phyloP scores from a whole-genome alignment of 2,113 vertebrate species.

The Cinclus mexicanus region DNA sequence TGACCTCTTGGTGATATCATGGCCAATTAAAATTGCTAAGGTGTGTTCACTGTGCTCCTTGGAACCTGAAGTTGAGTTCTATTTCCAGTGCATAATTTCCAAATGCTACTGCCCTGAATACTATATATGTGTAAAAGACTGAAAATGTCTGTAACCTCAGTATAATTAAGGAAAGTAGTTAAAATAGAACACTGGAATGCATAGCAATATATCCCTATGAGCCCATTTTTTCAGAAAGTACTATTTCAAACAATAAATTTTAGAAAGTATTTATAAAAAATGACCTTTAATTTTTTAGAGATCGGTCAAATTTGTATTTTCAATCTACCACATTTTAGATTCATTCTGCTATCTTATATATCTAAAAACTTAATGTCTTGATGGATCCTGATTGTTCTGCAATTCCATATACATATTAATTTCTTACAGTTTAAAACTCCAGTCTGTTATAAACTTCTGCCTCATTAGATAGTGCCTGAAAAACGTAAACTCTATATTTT shows the following conservation, averaged over 20 bases:
- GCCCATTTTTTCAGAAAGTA: neutral
- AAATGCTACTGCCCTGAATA: neutral
- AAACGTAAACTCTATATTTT: neutral
- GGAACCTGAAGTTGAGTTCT: neutral
- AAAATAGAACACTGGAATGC: neutral
- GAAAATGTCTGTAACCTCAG: neutral
- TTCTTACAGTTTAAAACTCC: conserved; percentile 13
- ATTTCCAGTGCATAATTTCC: neutral
- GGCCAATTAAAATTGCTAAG: conserved; percentile 28
- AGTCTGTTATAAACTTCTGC: neutral
- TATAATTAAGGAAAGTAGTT: neutral
- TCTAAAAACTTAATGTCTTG: neutral
- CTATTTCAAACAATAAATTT: neutral
- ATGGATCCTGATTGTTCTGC: neutral
- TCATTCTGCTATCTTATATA: neutral
- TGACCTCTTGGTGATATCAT: neutral
- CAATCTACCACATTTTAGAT: neutral
- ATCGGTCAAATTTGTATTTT: neutral
- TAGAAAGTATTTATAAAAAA: neutral
- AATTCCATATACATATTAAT: neutral
- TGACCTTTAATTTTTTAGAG: neutral
- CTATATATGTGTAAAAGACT: neutral
- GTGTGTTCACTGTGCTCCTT: neutral
- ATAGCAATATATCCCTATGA: neutral
- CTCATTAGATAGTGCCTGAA: neutral